phyloP scores from a whole-genome alignment of 2,888 invertebrate genomes.

The Gymnoscelis rufifasciata region DNA sequence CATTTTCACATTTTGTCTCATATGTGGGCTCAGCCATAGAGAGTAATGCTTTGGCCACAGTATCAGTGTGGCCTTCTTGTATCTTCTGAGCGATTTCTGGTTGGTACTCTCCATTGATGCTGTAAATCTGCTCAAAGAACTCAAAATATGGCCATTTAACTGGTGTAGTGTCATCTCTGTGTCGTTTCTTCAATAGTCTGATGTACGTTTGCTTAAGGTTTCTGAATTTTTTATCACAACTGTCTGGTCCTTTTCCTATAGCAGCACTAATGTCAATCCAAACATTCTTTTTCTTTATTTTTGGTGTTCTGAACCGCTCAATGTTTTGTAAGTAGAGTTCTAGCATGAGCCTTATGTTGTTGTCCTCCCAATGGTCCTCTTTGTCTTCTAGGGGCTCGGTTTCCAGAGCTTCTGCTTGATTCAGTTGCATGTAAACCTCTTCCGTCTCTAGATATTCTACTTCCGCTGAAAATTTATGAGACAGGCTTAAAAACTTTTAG shows the following conservation, averaged over 20 bases:
- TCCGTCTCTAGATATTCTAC: conserved; percentile 55
- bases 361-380: conserved; percentile 67
- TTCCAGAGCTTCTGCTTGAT: conserved; percentile 51
- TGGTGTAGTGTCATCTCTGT: conserved; percentile 45
- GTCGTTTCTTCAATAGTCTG: conserved; percentile 61
- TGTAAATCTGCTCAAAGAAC: conserved; percentile 64
- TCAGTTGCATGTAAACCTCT: conserved; percentile 51
- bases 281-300: conserved; percentile 67
- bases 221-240: conserved; percentile 70
- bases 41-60: conserved; percentile 56
- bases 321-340: conserved; percentile 60
- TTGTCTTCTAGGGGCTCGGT: conserved; percentile 51
- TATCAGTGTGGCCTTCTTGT: conserved; percentile 53
- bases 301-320: conserved; percentile 65
- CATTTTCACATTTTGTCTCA: conserved; percentile 41
- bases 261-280: conserved; percentile 61
- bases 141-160: conserved; percentile 72
- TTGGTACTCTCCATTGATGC: conserved; percentile 61
- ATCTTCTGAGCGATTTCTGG: conserved; percentile 63
- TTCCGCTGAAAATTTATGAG: conserved; percentile 42
- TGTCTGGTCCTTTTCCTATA: conserved; percentile 61
- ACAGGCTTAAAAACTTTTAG: too few species aligned
- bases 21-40: conserved; percentile 48
- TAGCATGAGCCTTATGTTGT: conserved; percentile 51
- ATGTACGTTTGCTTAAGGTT: conserved; percentile 70